Evolutionary conservation across 2,888 invertebrate genomes (phyloP).

Genomic region (Perizoma affinitatum): DNA sequence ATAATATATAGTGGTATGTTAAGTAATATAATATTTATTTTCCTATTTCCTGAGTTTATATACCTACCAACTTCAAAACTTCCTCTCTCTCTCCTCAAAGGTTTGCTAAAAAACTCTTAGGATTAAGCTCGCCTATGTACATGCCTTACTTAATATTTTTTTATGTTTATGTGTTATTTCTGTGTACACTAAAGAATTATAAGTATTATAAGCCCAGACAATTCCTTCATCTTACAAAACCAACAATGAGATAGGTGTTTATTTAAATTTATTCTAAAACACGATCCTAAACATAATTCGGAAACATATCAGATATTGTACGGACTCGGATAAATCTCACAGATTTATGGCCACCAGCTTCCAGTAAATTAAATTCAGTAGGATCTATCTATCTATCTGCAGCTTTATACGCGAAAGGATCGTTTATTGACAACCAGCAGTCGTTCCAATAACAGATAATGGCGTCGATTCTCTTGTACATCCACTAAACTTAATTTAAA

Average conservation of each 20-base stretch:
- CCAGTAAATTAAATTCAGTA: neutral
- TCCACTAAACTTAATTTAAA: no score
- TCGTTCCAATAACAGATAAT: neutral
- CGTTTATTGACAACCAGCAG: neutral
- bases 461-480: neutral
- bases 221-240: neutral
- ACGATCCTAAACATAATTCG: slow-evolving; percentile 47
- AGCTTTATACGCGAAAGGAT: neutral
- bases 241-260: slow-evolving; percentile 10
- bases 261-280: slow-evolving; percentile 39
- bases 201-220: no score
- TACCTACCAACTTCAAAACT: no score
- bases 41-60: no score
- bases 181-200: no score
- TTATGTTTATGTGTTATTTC: no score
- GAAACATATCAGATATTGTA: slow-evolving; percentile 48
- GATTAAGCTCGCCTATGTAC: no score
- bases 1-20: no score
- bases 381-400: neutral
- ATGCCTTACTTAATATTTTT: no score
- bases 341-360: slow-evolving; percentile 29
- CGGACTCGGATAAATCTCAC: slow-evolving; percentile 31
- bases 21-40: no score
- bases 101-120: no score
- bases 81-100: no score